These are phyloP conservation scores for Chelonia mydas DNA, from an alignment of 2,797 vertebrate genomes.

Conservation along the genomic window DNA sequence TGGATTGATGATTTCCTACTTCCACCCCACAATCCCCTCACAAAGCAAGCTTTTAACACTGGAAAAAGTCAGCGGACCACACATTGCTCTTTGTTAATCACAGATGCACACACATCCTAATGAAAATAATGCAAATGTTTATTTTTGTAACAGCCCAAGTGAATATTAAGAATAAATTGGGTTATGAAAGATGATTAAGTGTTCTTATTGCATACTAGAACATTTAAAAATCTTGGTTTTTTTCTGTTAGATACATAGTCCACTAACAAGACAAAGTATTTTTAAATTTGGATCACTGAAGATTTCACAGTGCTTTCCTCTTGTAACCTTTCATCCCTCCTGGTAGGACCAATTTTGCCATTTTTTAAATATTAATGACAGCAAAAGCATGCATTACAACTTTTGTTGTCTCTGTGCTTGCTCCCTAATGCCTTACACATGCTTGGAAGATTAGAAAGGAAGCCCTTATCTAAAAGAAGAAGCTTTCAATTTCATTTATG, in stretches of 20 bases:
- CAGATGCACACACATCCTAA: not conserved
- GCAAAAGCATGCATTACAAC: not conserved
- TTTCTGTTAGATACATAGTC: conserved; percentile 20
- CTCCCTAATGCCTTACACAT: conserved; percentile 18
- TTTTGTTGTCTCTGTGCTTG: conserved; percentile 1
- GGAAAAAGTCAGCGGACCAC: not conserved
- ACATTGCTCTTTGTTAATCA: conserved; percentile 9
- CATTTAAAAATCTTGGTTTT: conserved; percentile 9
- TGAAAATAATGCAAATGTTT: not conserved
- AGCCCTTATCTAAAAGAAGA: not conserved
- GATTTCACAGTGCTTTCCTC: conserved; percentile 43
- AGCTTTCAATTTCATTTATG: conserved; percentile 28
- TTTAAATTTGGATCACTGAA: conserved; percentile 50
- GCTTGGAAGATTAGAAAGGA: conserved; percentile 17
- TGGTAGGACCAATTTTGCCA: conserved; percentile 1
- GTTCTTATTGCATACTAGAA: not conserved
- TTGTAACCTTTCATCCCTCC: not conserved
- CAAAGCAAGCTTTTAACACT: conserved; percentile 28
- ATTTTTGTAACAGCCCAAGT: conserved; percentile 32
- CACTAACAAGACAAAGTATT: conserved; percentile 16
- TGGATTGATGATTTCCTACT: conserved; percentile 39
- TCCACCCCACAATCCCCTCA: not conserved
- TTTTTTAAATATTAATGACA: conserved; percentile 33
- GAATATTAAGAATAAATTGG: conserved; percentile 11
- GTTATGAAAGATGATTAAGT: not conserved